Evolutionary conservation across 1,140 invertebrate species (phyloP).

Genomic region (Sinonovacula constricta): DNA sequence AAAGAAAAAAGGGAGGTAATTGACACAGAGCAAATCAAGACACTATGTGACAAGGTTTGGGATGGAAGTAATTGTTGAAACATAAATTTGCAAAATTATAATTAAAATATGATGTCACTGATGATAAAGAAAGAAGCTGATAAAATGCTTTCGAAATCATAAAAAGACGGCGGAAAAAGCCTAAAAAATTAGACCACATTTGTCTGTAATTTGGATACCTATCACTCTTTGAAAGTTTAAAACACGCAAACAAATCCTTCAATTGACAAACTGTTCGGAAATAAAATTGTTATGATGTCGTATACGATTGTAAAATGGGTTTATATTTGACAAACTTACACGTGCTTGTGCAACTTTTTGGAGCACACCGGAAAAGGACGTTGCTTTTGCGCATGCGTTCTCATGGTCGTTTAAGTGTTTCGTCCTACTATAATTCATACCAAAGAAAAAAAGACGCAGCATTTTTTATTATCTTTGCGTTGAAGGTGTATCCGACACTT

Average conservation of each 20-base stretch:
- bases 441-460: no score
- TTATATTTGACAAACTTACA: slow-evolving; percentile 24
- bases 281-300: neutral
- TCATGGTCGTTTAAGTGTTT: no score
- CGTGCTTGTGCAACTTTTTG: slow-evolving; percentile 52
- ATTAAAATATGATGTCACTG: neutral
- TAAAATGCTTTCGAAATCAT: neutral
- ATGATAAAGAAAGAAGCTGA: neutral
- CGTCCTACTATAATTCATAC: no score
- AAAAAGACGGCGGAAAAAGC: neutral
- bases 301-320: no score
- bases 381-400: slow-evolving; percentile 9
- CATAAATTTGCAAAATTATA: neutral
- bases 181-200: no score
- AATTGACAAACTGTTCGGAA: neutral
- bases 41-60: neutral
- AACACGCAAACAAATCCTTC: neutral
- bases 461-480: no score
- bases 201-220: neutral
- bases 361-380: slow-evolving; percentile 42
- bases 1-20: neutral
- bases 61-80: neutral
- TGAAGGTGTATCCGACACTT: no score
- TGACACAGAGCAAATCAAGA: neutral
- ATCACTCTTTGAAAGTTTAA: neutral